These are phyloP conservation scores for Tachina grossa DNA, from an alignment of 2,888 invertebrate genomes.

Conservation along the genomic window DNA sequence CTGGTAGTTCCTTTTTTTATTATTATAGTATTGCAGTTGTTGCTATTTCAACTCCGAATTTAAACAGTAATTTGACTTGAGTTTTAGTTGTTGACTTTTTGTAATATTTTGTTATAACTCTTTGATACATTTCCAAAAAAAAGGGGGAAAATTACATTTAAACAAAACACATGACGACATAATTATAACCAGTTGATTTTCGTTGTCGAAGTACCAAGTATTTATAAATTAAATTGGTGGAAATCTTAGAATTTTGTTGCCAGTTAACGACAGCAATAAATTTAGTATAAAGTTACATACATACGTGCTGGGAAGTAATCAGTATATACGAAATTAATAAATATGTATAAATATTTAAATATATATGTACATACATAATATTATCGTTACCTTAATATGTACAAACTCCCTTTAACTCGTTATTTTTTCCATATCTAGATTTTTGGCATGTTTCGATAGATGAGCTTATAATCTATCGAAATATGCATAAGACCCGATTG, in stretches of 20 bases:
- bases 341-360: too few relatives aligned
- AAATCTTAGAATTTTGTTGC: background rate
- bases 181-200: conserved; percentile 54
- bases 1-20: conserved; percentile 18
- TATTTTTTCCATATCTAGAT: too few relatives aligned
- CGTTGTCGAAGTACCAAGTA: conserved; percentile 12
- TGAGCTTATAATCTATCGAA: too few relatives aligned
- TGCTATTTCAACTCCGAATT: conserved; percentile 19
- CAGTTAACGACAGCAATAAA: background rate
- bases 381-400: too few relatives aligned
- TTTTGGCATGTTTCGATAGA: too few relatives aligned
- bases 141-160: conserved; percentile 34
- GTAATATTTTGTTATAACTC: conserved; percentile 64
- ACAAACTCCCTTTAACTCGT: too few relatives aligned
- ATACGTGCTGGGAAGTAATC: background rate
- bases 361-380: too few relatives aligned
- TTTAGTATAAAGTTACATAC: too few relatives aligned
- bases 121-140: conserved; percentile 31
- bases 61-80: conserved; percentile 60
- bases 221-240: background rate
- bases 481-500: too few relatives aligned
- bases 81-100: conserved; percentile 64
- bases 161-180: conserved; percentile 48
- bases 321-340: too few relatives aligned
- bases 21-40: background rate